A percentile compares a stretch with the other conserved stretches of the same genome.
These are phyloP conservation scores for Pteronotus mesoamericanus DNA, from an alignment of 2,797 vertebrate genomes.

Conservation along the genomic window DNA sequence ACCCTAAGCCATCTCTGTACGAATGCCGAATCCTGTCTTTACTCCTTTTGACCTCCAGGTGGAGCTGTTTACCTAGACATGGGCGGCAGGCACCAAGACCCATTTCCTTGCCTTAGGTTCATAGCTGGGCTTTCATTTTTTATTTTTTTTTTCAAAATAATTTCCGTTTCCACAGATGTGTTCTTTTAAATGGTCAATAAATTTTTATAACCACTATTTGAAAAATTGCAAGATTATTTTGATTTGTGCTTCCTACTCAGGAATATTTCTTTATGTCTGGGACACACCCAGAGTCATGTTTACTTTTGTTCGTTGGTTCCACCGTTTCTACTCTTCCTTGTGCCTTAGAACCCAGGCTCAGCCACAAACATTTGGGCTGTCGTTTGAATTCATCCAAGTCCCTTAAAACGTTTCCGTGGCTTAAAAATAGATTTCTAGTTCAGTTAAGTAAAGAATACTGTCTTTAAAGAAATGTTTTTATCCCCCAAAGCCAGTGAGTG, in stretches of 20 bases:
- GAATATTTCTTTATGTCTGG: conserved; percentile 10
- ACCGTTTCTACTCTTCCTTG: neutral
- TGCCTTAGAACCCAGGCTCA: neutral
- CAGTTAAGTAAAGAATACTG: neutral
- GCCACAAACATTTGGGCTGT: neutral
- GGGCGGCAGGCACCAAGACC: neutral
- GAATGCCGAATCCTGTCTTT: conserved; percentile 6
- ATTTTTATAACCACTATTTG: conserved; percentile 75
- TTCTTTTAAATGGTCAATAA: conserved; percentile 74
- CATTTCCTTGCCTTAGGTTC: neutral
- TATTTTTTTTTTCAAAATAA: conserved; percentile 62
- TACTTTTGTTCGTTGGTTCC: neutral
- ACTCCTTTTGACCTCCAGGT: conserved; percentile 67
- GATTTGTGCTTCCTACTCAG: conserved; percentile 64
- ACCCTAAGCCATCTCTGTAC: neutral
- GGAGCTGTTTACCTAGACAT: conserved; percentile 74
- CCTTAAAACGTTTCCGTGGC: neutral
- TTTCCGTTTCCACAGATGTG: conserved; percentile 70
- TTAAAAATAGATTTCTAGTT: conserved; percentile 28
- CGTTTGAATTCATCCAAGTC: neutral
- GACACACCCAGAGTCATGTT: neutral
- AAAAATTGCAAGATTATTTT: conserved; percentile 69
- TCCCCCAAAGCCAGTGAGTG: neutral
- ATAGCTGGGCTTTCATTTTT: conserved; percentile 17
- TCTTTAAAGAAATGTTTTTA: neutral